These are phyloP conservation scores for Cephalopachus bancanus DNA, from an alignment of 2,797 vertebrate species.

Conservation along the genomic window DNA sequence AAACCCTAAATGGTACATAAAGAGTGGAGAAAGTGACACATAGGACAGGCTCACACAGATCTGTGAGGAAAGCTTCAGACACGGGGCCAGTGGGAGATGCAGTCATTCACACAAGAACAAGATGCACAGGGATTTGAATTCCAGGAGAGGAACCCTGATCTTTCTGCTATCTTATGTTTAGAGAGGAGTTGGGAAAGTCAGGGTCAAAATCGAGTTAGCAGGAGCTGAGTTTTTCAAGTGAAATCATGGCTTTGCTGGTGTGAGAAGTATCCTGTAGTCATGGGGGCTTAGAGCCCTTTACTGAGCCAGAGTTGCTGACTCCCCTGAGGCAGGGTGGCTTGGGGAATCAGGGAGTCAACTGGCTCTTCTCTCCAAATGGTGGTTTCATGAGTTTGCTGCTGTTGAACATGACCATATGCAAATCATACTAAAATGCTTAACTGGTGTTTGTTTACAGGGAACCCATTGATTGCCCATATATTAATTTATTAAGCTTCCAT, in stretches of 20 bases:
- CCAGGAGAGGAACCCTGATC: background rate
- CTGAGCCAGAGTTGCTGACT: background rate
- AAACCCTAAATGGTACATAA: background rate
- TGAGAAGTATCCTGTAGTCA: background rate
- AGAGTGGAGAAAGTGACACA: rapidly evolving
- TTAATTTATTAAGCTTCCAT: background rate
- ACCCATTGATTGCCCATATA: background rate
- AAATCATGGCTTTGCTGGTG: background rate
- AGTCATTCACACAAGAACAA: background rate
- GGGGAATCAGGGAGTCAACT: background rate
- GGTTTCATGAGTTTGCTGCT: background rate
- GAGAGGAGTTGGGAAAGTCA: background rate
- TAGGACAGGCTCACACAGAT: background rate
- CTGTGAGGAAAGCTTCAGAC: background rate
- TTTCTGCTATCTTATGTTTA: background rate
- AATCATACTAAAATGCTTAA: background rate
- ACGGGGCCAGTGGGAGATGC: background rate
- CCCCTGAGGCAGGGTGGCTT: background rate
- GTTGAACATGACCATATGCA: background rate
- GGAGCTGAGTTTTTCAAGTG: background rate
- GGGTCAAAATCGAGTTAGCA: background rate
- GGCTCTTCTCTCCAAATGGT: background rate
- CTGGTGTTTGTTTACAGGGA: background rate
- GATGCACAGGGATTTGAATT: background rate
- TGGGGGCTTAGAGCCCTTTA: background rate